Conservation (phyloP, 2,888 invertebrate species). For the Eulithis prunata region DNA sequence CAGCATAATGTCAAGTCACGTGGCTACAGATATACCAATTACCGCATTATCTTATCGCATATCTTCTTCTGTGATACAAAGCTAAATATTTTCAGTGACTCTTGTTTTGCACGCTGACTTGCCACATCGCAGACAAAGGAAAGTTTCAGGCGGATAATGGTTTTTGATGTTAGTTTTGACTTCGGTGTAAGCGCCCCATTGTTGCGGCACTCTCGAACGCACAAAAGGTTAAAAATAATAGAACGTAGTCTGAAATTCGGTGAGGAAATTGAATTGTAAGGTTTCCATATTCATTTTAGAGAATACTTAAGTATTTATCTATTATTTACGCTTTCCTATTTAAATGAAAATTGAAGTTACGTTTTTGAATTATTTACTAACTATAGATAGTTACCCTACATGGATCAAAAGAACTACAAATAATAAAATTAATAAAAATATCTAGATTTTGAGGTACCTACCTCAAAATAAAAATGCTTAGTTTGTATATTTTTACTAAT, state of each 20-base stretch:
- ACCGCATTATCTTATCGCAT: background rate
- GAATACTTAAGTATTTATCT: background rate
- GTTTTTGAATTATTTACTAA: too few species aligned
- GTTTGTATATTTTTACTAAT: too few species aligned
- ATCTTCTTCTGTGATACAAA: background rate
- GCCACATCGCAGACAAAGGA: constrained; percentile 57
- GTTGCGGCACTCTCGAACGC: constrained; percentile 38
- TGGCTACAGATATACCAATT: too few species aligned
- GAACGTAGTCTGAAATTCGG: constrained; percentile 3
- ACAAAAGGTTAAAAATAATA: constrained; percentile 18
- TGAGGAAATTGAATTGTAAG: constrained; percentile 7
- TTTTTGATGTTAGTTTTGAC: constrained; percentile 60
- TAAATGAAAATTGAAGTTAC: too few species aligned
- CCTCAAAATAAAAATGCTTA: too few species aligned
- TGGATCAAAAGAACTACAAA: too few species aligned
- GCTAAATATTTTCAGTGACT: constrained; percentile 52
- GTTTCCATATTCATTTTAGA: constrained; percentile 1
- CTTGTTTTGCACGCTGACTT: constrained; percentile 58
- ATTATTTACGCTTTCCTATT: too few species aligned
- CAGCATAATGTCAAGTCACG: too few species aligned
- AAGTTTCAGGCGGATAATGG: constrained; percentile 58
- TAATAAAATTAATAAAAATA: too few species aligned
- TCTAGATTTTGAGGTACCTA: too few species aligned
- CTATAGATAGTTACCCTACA: too few species aligned
- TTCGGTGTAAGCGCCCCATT: constrained; percentile 49